Conservation (phyloP, 2,113 vertebrate species). For the Trichomycterus rosablanca region DNA sequence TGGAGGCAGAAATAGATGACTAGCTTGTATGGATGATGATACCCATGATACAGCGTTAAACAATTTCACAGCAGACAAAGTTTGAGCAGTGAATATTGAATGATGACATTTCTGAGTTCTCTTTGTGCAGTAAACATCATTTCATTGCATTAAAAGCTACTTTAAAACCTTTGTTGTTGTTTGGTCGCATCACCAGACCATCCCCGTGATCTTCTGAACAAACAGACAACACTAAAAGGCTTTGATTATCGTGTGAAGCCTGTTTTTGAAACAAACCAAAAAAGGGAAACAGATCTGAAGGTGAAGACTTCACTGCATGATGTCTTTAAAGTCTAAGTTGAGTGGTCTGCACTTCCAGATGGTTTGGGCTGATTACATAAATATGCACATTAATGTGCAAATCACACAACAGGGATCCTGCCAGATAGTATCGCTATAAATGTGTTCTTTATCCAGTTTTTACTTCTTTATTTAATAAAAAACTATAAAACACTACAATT, state of each 20-base stretch:
- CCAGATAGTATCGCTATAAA: conserved; percentile 30
- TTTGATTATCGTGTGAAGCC: conserved; percentile 7
- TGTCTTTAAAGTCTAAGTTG: conserved; percentile 33
- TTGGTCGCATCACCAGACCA: neutral
- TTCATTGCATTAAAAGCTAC: too few species aligned
- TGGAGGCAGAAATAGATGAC: too few species aligned
- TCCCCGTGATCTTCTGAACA: neutral
- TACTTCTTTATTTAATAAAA: too few species aligned
- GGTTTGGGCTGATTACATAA: conserved; percentile 64
- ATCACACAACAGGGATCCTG: conserved; percentile 47
- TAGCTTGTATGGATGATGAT: too few species aligned
- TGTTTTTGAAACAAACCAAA: neutral
- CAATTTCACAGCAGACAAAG: too few species aligned
- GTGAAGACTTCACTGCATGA: conserved; percentile 25
- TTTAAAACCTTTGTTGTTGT: neutral
- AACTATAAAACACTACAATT: too few species aligned
- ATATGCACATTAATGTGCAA: conserved; percentile 63
- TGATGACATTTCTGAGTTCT: too few species aligned
- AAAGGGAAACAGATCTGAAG: conserved; percentile 30
- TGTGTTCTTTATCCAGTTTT: too few species aligned
- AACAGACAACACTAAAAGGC: conserved; percentile 13
- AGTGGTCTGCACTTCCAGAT: conserved; percentile 53
- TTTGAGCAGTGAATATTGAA: too few species aligned
- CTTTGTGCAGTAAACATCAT: too few species aligned
- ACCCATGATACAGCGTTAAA: too few species aligned